Base-by-base conservation (phyloP, 2,113 vertebrate genomes). In the Halcyon malimbica region DNA sequence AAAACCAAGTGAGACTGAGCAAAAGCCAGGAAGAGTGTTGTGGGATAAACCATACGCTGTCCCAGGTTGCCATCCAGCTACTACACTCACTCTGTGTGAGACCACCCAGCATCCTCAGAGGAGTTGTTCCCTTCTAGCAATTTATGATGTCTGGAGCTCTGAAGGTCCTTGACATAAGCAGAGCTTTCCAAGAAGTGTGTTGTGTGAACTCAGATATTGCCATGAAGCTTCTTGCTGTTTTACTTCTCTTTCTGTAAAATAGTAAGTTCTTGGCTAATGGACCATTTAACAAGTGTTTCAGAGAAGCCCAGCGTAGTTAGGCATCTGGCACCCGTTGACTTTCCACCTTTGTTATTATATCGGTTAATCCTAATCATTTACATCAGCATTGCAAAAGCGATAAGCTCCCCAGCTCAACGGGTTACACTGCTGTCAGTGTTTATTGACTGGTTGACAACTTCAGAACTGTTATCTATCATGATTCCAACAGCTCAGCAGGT, bases 401-500 rank as follows among this genome's bases (percentile, higher is more conserved):
- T 89, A 68, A 91, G 79, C 84, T 93, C 87, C 86, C 65, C 73
- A 93, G 1, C 78, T 68, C 70, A 74, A 59, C 4, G 33, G 46
- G 64, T 93, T 35, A 4, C 42, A 1, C 51, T 68, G 83, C 77
- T 89, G 65, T 91, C 62, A 83, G n/a, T 35, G 25, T 69, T 92
- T 92, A 94, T 89, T 91, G 57, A 94, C 94, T 94, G 91, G 77
- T 81, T 92, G 69, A 92, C 73, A 90, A 21, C 89, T 95, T 74
- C 93, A 86, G 91, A 92, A 90, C 48, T 80, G 83, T 75, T 97
- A 87, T 93, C 84, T 75, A 19, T 83, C 93, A 78, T 92, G 95
- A 94, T 89, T 96, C 71, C 91, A 94, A 83, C 81, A 65, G 78
- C 82, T 78, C 85, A 96, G 71, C 59, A 96, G 91, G 87, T 89